Conservation (phyloP, 2,888 invertebrate species). For the Orthosia incerta region DNA sequence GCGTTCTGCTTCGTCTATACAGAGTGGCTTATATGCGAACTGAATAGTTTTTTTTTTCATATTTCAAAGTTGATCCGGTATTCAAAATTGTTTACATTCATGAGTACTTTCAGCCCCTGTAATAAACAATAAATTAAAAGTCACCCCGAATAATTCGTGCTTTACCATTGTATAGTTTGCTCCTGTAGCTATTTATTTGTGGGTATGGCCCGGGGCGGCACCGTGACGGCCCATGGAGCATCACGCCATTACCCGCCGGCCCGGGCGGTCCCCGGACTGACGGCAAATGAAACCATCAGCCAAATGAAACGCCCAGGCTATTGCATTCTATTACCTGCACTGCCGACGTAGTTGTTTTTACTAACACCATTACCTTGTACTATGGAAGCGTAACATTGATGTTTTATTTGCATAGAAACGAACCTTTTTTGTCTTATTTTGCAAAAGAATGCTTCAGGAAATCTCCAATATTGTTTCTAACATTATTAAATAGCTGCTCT, state of each 20-base stretch:
- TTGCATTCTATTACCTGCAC: slow-evolving; percentile 58
- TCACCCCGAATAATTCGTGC: not conserved
- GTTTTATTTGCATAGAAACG: slow-evolving; percentile 21
- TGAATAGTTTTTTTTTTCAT: not conserved
- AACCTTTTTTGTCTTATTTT: not conserved
- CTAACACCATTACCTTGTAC: slow-evolving; percentile 1
- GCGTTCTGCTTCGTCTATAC: not conserved
- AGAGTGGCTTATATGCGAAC: not conserved
- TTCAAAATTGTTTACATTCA: not conserved
- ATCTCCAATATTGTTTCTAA: not conserved
- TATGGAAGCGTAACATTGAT: slow-evolving; percentile 6
- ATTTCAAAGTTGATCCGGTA: not conserved
- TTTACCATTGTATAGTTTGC: not conserved
- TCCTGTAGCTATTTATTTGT: not conserved
- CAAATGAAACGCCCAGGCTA: slow-evolving; percentile 19
- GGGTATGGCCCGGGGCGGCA: not conserved
- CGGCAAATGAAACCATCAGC: slow-evolving; percentile 38
- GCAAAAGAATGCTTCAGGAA: not conserved
- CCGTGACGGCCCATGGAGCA: slow-evolving; percentile 36
- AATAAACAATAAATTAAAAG: not conserved
- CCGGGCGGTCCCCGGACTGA: not conserved
- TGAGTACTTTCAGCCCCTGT: not conserved
- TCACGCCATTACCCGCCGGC: slow-evolving; percentile 18
- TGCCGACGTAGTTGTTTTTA: slow-evolving; percentile 35
- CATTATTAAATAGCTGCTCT: not conserved